Evolutionary conservation across 2,113 vertebrate species (phyloP), one percentile per base, ranked within the genome.

Genomic region (Nothobranchius furzeri): DNA sequence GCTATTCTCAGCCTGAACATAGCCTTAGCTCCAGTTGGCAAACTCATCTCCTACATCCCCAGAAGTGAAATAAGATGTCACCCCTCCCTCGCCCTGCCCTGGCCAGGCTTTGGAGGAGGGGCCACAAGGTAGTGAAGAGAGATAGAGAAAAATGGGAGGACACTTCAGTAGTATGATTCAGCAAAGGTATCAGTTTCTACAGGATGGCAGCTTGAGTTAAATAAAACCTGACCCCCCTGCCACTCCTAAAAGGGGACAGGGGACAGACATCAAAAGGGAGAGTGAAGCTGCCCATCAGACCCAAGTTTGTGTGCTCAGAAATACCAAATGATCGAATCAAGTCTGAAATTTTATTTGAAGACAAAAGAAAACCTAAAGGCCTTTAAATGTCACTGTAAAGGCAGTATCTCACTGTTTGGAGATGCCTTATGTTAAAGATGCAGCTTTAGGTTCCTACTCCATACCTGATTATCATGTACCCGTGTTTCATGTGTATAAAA

Each of bases 101-200:
- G 54, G 64, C 60, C 48, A 6, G 17, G 62, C 53, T 76, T 64
- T 13, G 49, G 9, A n/a, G 47, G 45, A 11, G 55, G n/a, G 46
- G 61, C n/a, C 76, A 53, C 59, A 71, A 64, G 75, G 72, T 70
- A 48, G 42, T 30, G 30, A 49, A 70, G 40, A 60, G 8, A 76
- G 70, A 73, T 70, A 70, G 70, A 59, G 68, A 79, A 82, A 81
- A 86, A 90, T 75, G 73, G 55, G 36, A 53, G 48, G 54, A 82
- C 67, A 70, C 81, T 89, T 87, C 84, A 87, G 88, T 87, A 87
- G 85, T 88, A 89, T 87, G 89, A 91, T 89, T 91, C 88, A 91
- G 89, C 88, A 88, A 81, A 73, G 64, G 88, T 90, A 90, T 92
- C 83, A 82, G 63, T 90, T 89, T 68, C 80, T 85, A 66, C 88